phyloP scores from a whole-genome alignment of 2,888 invertebrate genomes.

The Hedychridium roseum region DNA sequence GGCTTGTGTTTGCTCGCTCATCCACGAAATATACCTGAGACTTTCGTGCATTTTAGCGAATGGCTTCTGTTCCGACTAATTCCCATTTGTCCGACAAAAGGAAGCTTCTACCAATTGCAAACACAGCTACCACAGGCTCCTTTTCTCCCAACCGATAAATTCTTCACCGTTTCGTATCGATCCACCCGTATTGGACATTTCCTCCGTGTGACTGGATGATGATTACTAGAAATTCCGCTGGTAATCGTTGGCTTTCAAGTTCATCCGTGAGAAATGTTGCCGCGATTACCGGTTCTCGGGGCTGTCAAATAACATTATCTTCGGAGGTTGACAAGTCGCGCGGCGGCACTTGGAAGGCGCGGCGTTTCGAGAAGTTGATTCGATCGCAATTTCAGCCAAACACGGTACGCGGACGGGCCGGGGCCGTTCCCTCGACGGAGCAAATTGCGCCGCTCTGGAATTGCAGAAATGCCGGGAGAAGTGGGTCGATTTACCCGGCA shows the following conservation, averaged over 20 bases:
- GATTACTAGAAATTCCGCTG: no score
- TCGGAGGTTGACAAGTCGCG: background rate
- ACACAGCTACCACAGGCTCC: slow-evolving; percentile 15
- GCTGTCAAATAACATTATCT: background rate
- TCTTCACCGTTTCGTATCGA: no score
- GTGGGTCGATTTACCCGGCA: slow-evolving; percentile 44
- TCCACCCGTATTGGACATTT: no score
- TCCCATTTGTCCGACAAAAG: slow-evolving; percentile 42
- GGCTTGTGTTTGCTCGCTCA: slow-evolving; percentile 32
- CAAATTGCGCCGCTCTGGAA: slow-evolving; percentile 39
- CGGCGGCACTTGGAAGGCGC: no score
- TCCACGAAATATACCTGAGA: slow-evolving; percentile 27
- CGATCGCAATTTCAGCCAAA: slow-evolving; percentile 24
- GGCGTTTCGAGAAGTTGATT: slow-evolving; percentile 5
- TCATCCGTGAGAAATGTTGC: no score
- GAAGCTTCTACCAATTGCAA: no score
- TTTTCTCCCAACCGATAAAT: no score
- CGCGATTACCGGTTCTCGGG: no score
- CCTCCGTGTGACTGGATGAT: no score
- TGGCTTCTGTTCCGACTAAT: slow-evolving; percentile 49
- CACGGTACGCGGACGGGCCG: slow-evolving; percentile 4
- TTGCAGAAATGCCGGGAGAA: slow-evolving; percentile 45
- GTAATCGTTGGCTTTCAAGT: no score
- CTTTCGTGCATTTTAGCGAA: slow-evolving; percentile 38
- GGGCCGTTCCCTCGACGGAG: slow-evolving; percentile 17